phyloP scores from a whole-genome alignment of 2,113 vertebrate genomes.

The Petromus typicus region DNA sequence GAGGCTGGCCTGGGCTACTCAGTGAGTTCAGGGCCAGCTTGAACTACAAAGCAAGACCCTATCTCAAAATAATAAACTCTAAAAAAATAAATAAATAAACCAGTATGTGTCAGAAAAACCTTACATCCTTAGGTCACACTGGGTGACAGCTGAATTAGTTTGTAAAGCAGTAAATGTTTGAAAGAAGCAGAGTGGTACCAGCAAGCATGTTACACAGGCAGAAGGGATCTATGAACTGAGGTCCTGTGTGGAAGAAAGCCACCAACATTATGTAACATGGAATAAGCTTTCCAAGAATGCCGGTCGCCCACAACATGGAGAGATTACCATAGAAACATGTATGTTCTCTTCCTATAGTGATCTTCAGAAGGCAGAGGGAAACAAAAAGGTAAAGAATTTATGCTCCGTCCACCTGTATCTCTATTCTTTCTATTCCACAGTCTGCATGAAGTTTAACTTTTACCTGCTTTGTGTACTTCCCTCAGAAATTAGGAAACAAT shows the following conservation, averaged over 20 bases:
- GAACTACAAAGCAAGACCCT: no score
- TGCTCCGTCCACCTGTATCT: neutral
- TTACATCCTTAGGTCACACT: neutral
- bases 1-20: no score
- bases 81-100: no score
- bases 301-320: neutral
- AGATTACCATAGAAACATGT: neutral
- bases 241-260: neutral
- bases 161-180: neutral
- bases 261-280: neutral
- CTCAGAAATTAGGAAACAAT: constrained; percentile 26
- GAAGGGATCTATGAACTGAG: neutral
- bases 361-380: neutral
- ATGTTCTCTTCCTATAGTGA: neutral
- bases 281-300: neutral
- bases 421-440: constrained; percentile 26
- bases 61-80: no score
- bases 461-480: neutral
- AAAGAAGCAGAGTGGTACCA: neutral
- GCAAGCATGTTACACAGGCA: neutral
- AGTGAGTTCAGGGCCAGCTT: no score
- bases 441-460: constrained; percentile 2
- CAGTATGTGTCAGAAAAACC: neutral
- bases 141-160: constrained; percentile 20
- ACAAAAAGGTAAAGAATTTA: neutral